phyloP scores from a whole-genome alignment of 2,113 vertebrate species.

The Solea senegalensis region DNA sequence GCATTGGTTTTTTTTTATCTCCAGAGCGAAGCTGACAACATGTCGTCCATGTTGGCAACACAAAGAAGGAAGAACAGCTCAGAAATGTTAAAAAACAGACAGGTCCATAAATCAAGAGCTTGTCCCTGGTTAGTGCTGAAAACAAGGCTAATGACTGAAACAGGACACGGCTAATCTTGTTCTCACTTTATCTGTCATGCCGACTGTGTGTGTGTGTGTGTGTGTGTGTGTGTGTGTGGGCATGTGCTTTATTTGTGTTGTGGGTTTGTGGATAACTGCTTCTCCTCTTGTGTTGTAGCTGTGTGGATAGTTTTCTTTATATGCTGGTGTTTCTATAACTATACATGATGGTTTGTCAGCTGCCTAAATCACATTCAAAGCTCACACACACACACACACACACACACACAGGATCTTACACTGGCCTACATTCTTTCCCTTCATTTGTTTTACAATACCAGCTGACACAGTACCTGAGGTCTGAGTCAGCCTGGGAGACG shows the following conservation, averaged over 20 bases:
- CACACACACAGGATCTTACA: not conserved
- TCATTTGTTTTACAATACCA: not conserved
- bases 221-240: not conserved
- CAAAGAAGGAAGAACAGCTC: conserved; percentile 9
- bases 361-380: not conserved
- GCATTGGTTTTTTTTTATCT: conserved; percentile 4
- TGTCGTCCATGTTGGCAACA: not conserved
- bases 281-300: conserved; percentile 25
- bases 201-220: conserved; percentile 26
- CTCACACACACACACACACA: conserved; percentile 5
- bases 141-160: conserved; percentile 70
- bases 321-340: conserved; percentile 20
- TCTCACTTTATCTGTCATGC: conserved; percentile 63
- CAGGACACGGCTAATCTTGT: conserved; percentile 73
- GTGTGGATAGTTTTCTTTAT: conserved; percentile 31
- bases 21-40: not conserved
- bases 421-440: not conserved
- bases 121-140: conserved; percentile 52
- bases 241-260: conserved; percentile 2
- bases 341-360: conserved; percentile 6
- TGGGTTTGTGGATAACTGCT: conserved; percentile 7
- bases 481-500: too few species aligned
- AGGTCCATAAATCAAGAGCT: conserved; percentile 36
- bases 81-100: conserved; percentile 22
- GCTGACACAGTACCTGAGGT: too few species aligned